A percentile compares a stretch with the other conserved stretches of the same genome.
Conservation (phyloP, 1,140 invertebrate genomes). For the Lordiphosa stackelbergi region DNA sequence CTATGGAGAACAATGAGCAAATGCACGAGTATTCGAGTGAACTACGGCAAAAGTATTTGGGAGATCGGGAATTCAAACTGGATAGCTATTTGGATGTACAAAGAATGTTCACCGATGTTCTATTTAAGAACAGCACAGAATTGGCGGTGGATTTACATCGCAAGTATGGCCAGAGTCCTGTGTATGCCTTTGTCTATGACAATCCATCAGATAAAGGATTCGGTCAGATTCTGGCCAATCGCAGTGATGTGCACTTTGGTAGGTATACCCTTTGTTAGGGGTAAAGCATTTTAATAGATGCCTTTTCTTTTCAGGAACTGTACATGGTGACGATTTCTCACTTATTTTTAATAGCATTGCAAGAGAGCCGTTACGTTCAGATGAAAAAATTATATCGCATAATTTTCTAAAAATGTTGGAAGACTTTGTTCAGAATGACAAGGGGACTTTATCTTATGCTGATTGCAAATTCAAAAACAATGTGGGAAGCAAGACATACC, state of each 20-base stretch:
- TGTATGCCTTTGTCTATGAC: slow-evolving; percentile 51
- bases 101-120: slow-evolving; percentile 47
- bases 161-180: slow-evolving; percentile 19
- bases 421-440: slow-evolving; percentile 24
- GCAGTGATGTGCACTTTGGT: slow-evolving; percentile 47
- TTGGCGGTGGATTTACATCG: slow-evolving; percentile 38
- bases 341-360: slow-evolving; percentile 33
- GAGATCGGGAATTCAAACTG: slow-evolving; percentile 24
- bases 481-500: too few species aligned
- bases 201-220: slow-evolving; percentile 44
- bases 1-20: slow-evolving; percentile 22
- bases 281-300: background rate
- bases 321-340: slow-evolving; percentile 51
- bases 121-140: slow-evolving; percentile 48
- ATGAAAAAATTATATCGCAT: slow-evolving; percentile 33
- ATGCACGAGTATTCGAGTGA: slow-evolving; percentile 37
- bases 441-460: slow-evolving; percentile 10
- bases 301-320: slow-evolving; percentile 34
- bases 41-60: slow-evolving; percentile 42
- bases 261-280: background rate
- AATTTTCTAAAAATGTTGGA: slow-evolving; percentile 51
- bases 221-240: slow-evolving; percentile 19
- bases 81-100: slow-evolving; percentile 42
- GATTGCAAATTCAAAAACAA: slow-evolving; percentile 12
- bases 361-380: slow-evolving; percentile 8